Evolutionary conservation across 2,113 vertebrate genomes (phyloP), one percentile per base, ranked within the genome.

Genomic region (Tautogolabrus adspersus): DNA sequence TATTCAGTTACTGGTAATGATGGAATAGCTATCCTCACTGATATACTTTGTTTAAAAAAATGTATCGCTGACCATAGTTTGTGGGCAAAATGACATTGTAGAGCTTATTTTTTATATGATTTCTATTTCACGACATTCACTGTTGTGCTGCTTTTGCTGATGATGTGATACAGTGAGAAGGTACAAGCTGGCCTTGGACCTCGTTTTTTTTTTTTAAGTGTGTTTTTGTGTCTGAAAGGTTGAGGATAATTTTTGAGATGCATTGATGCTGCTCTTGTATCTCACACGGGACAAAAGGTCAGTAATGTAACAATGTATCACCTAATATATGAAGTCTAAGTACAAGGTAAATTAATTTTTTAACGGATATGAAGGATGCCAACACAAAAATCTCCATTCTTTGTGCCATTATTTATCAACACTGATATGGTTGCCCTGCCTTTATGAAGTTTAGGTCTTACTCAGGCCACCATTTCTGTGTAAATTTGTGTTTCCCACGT

Each of bases 161-260:
- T 59, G 42, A 81, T 66, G 76, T 88, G 89, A 91, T 93, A 85
- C 81, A 81, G 72, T 91, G 68, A 40, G 77, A 87, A 59, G 90
- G 92, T 92, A 68, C 84, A 85, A 95, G 94, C 93, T 16, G 95
- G 95, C 63, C 92, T 95, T 89, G 82, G 74, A 89, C 92, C 91
- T 87, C 37, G 19, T 77, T 69, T 85, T 85, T 34, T 34, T 34
- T 34, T 34, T 34, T 34, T 93, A 90, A 94, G 92, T 94, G 93
- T 95, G 94, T 91, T 73, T 34, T 64, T 81, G 67, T 87, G 77
- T 90, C 42, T 84, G 61, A 66, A 77, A 71, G 64, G 70, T 87
- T 75, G 62, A 85, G 72, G 85, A 60, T 83, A 67, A 85, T 88
- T 75, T 71, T 77, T 79, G 87, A 91, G 89, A 85, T 88, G 64